phyloP scores from a whole-genome alignment of 2,113 vertebrate genomes.

The Clarias macrocephalus region DNA sequence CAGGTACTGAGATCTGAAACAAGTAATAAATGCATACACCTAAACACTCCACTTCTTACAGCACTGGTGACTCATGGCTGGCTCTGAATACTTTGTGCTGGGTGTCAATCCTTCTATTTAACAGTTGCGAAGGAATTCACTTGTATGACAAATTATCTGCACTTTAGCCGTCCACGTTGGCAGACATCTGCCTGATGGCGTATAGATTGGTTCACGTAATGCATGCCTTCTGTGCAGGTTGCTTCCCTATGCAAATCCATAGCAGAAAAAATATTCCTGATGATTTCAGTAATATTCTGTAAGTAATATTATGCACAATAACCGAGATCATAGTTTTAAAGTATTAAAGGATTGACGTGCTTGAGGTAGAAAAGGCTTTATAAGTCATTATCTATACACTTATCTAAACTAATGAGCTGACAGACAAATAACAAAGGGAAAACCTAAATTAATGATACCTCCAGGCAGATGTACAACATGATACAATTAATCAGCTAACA shows the following conservation, averaged over 20 bases:
- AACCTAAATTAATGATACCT: not conserved
- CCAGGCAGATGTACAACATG: not conserved
- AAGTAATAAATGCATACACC: not conserved
- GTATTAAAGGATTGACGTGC: not conserved
- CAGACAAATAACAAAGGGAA: not conserved
- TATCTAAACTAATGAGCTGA: not conserved
- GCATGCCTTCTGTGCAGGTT: not conserved
- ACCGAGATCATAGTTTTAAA: not conserved
- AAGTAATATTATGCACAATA: no score
- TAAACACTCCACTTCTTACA: not conserved
- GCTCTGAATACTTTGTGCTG: not conserved
- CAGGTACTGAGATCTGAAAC: no score
- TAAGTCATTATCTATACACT: not conserved
- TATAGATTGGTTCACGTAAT: not conserved
- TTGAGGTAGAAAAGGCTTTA: not conserved
- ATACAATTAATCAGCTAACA: constrained; percentile 8
- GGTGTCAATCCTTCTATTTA: not conserved
- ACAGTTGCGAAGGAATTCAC: not conserved
- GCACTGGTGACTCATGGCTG: not conserved
- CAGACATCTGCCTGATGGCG: not conserved
- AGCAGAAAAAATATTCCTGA: no score
- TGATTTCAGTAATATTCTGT: no score
- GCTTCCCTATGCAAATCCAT: not conserved
- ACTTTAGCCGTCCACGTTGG: not conserved
- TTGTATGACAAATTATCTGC: not conserved